Conservation (phyloP, 2,113 vertebrate species). For the Canis aureus region DNA sequence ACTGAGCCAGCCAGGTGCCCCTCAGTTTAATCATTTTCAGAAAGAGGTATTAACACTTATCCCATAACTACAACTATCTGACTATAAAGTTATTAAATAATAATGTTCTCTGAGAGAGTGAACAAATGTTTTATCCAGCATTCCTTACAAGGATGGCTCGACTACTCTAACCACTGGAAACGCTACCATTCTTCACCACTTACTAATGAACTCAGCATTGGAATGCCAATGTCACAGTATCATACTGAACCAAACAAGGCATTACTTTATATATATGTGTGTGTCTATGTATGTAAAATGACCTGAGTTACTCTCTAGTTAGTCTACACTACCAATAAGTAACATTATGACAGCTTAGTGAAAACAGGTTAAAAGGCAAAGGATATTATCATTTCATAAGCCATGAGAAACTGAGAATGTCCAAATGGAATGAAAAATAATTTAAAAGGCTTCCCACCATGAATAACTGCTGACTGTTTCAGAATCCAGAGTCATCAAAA, state of each 20-base stretch:
- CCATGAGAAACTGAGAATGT: background rate
- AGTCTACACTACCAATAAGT: slow-evolving; percentile 30
- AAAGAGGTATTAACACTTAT: background rate
- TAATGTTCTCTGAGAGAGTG: background rate
- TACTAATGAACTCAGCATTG: background rate
- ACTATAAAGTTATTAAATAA: background rate
- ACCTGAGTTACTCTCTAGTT: background rate
- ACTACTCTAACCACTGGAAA: background rate
- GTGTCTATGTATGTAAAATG: background rate
- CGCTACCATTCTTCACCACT: background rate
- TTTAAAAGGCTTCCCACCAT: background rate
- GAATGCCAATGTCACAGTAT: background rate
- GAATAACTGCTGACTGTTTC: slow-evolving; percentile 32
- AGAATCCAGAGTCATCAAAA: slow-evolving; percentile 4
- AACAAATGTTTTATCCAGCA: background rate
- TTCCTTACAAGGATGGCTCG: background rate
- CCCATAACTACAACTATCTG: background rate
- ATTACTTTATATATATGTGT: background rate
- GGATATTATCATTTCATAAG: background rate
- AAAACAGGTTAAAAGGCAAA: slow-evolving; percentile 56
- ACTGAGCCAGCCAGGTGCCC: background rate
- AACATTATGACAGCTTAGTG: slow-evolving; percentile 7
- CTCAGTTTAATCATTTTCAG: slow-evolving; percentile 36
- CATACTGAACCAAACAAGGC: background rate
- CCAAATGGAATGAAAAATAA: slow-evolving; percentile 49